Conservation (phyloP, 1,140 invertebrate species). For the Ectropis grisescens region DNA sequence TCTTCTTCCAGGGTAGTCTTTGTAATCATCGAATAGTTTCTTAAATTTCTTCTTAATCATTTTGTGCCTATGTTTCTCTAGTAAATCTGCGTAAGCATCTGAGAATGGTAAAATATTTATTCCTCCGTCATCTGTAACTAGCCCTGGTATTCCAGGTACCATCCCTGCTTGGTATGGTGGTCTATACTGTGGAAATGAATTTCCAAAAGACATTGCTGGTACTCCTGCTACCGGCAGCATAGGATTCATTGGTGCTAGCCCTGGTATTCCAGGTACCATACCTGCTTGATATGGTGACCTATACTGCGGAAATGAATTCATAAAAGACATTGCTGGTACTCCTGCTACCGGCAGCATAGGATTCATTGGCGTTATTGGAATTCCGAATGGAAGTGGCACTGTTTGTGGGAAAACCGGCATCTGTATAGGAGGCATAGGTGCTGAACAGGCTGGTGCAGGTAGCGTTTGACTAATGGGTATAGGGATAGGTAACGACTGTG, state of each 20-base stretch:
- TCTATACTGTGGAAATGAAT: slow-evolving; percentile 2
- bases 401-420: neutral
- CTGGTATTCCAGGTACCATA: slow-evolving; percentile 43
- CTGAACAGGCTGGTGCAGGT: slow-evolving; percentile 8
- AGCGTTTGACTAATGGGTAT: slow-evolving; percentile 2
- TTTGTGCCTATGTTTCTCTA: slow-evolving; percentile 46
- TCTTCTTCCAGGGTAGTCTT: slow-evolving; percentile 9
- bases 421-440: too few relatives aligned
- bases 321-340: slow-evolving; percentile 5
- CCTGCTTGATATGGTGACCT: slow-evolving; percentile 9
- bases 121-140: slow-evolving; percentile 39
- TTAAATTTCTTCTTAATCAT: slow-evolving; percentile 29
- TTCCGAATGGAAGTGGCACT: neutral
- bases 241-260: slow-evolving; percentile 15
- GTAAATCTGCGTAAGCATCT: slow-evolving; percentile 42
- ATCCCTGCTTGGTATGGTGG: slow-evolving; percentile 16
- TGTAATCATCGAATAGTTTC: slow-evolving; percentile 26
- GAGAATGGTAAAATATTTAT: slow-evolving; percentile 57
- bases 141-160: slow-evolving; percentile 41
- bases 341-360: neutral
- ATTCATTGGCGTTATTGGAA: too few relatives aligned
- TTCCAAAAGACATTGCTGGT: neutral
- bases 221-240: slow-evolving; percentile 15
- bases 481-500: slow-evolving; percentile 1
- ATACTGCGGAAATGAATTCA: slow-evolving; percentile 2